Base-by-base conservation (phyloP, 2,888 invertebrate species). In the Lottia gigantea region DNA sequence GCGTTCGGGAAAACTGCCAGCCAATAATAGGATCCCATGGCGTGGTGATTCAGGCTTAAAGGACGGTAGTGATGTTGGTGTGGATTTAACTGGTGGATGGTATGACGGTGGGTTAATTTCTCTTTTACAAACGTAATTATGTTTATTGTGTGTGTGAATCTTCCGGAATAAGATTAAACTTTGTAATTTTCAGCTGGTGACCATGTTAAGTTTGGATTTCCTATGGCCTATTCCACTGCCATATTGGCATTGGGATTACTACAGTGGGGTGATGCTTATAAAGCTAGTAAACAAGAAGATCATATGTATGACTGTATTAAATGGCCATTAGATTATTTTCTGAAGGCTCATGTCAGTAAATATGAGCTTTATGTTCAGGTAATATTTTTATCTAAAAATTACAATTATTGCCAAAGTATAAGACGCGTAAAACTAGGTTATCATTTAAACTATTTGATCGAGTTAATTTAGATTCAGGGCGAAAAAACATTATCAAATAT, bases 311-410 rank as follows among this genome's bases (percentile, higher is more conserved):
- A 77, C 67, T 78, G 79, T 31, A 71, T 92, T 25, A 90, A 90
- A 83, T 92, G 92, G 92, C 90, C 91, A 0, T 90, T 91, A 2
- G 92, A 92, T 82, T 92, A 91, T 79, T 91, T 92, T 79, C 89
- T 92, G 75, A 91, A 91, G 81, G 76, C 76, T 15, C 74, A 74
- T 69, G 70, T 74, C 23, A 63, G 62, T 16, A 55, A 64, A 46
- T 63, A 76, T 25, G 74, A 74, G 4, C 65, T 73, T 3, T 76
- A 76, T 61, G 73, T 74, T 0, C 76, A 76, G 70, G 76, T 72
- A 55, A 31, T 40, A 40, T 6, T 40, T 40, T 40, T 40, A 2
- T 31, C 31, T 31, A n/a, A n/a, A n/a, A n/a, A n/a, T 6, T 31
- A 31, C 31, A 31, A 2, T 31, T 31, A 31, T 31, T 31, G 31